phyloP scores from a whole-genome alignment of 1,140 invertebrate genomes.

The Chymomyza costata region DNA sequence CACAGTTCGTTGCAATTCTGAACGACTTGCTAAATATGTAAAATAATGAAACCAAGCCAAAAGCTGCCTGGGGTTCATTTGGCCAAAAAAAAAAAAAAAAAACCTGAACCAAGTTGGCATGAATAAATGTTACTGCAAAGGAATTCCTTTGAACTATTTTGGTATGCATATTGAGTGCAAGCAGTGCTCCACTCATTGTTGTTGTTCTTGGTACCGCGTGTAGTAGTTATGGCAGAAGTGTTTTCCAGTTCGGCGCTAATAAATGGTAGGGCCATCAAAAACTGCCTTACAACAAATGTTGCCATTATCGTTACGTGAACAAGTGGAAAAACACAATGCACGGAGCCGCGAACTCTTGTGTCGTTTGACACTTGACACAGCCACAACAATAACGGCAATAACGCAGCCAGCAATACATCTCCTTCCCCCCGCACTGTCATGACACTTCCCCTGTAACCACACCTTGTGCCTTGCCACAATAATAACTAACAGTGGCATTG shows the following conservation, averaged over 20 bases:
- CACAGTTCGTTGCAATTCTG: slow-evolving; percentile 9
- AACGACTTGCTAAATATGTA: slow-evolving; percentile 60
- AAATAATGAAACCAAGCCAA: slow-evolving; percentile 53
- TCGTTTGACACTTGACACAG: slow-evolving; percentile 57
- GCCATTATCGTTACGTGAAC: slow-evolving; percentile 7
- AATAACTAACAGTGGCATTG: slow-evolving; percentile 54
- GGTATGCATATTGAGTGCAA: slow-evolving; percentile 32
- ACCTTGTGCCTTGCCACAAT: too few relatives aligned
- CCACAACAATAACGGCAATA: too few relatives aligned
- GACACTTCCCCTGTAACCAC: slow-evolving; percentile 12
- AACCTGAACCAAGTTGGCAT: too few relatives aligned
- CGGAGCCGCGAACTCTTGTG: slow-evolving; percentile 27
- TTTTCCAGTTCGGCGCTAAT: slow-evolving; percentile 24
- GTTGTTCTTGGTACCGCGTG: too few relatives aligned
- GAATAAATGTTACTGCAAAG: too few relatives aligned
- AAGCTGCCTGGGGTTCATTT: slow-evolving; percentile 30
- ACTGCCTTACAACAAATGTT: too few relatives aligned
- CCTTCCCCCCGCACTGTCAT: too few relatives aligned
- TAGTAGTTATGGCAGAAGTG: too few relatives aligned
- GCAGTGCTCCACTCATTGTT: too few relatives aligned
- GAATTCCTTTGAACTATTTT: slow-evolving; percentile 63
- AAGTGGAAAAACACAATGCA: slow-evolving; percentile 43
- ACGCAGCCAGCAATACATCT: slow-evolving; percentile 53
- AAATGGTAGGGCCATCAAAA: too few relatives aligned
- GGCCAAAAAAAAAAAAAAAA: slow-evolving; percentile 4